These are phyloP conservation scores for Athalia cordata DNA, from an alignment of 2,888 invertebrate species.

Conservation along the genomic window DNA sequence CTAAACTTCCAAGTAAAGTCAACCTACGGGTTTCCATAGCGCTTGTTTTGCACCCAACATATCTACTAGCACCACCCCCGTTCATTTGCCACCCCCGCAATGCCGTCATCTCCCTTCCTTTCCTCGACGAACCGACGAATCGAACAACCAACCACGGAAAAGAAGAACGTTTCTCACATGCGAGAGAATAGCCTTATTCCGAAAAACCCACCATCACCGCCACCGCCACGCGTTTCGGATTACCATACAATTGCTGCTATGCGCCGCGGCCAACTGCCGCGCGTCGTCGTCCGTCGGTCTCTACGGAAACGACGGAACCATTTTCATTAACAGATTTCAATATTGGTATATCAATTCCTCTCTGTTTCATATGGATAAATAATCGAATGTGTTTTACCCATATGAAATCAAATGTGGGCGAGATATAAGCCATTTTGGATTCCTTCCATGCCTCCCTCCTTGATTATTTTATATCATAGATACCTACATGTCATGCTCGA, in stretches of 20 bases:
- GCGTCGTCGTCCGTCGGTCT: not conserved
- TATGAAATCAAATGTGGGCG: too few species aligned
- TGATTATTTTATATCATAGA: too few species aligned
- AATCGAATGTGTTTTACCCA: too few species aligned
- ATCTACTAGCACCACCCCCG: slow-evolving; percentile 1
- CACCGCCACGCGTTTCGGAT: not conserved
- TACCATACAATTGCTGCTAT: not conserved
- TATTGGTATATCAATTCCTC: not conserved
- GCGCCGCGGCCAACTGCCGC: not conserved
- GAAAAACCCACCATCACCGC: too few species aligned
- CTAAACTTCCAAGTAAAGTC: too few species aligned
- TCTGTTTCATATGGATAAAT: too few species aligned
- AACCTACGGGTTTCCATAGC: not conserved
- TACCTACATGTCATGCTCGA: too few species aligned
- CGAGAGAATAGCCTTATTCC: not conserved
- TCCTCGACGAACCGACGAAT: not conserved
- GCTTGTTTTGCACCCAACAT: not conserved
- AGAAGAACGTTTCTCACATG: not conserved
- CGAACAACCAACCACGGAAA: not conserved
- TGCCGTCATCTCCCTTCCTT: slow-evolving; percentile 12
- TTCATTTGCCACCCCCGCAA: slow-evolving; percentile 7
- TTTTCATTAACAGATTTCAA: not conserved
- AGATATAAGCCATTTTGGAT: too few species aligned
- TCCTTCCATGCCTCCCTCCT: too few species aligned
- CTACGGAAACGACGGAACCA: not conserved